A percentile compares a stretch with the other conserved stretches of the same genome.
Evolutionary conservation across 2,888 invertebrate species (phyloP).

Genomic region (Leucania comma): DNA sequence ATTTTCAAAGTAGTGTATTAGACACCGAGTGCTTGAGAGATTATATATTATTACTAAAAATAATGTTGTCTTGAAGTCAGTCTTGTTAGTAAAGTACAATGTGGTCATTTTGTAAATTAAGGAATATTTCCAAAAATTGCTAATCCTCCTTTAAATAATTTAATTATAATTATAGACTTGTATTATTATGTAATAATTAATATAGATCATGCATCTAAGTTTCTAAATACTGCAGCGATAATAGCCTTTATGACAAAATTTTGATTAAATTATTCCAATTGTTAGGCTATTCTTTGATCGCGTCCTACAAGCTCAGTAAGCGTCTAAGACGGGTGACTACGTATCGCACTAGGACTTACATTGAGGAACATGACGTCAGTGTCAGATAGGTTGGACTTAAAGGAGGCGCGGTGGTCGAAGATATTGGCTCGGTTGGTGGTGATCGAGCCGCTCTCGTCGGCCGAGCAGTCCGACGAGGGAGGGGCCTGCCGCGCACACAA

Average conservation of each 20-base stretch:
- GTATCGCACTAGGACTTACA: conserved; percentile 92
- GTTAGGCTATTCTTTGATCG: conserved; percentile 66
- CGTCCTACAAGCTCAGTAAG: conserved; percentile 54
- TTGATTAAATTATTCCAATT: conserved; percentile 56
- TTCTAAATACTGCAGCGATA: conserved; percentile 57
- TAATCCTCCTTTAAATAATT: conserved; percentile 3
- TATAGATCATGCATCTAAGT: conserved; percentile 63
- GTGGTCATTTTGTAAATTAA: neutral
- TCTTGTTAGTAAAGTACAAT: neutral
- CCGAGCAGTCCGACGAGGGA: conserved; percentile 92
- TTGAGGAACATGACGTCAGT: conserved; percentile 97
- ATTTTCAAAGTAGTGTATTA: conserved; percentile 16
- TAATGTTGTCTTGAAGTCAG: neutral
- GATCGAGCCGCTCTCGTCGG: conserved; percentile 94
- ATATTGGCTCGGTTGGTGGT: conserved; percentile 94
- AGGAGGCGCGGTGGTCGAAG: conserved; percentile 94
- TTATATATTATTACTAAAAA: conserved; percentile 5
- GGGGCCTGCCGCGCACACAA: conserved; percentile 89
- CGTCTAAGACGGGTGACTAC: conserved; percentile 67
- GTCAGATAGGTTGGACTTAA: conserved; percentile 98
- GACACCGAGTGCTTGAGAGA: conserved; percentile 10
- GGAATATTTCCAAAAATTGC: neutral
- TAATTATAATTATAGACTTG: conserved; percentile 35
- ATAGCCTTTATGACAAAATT: conserved; percentile 46
- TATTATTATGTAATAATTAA: no score